Evolutionary conservation across 2,113 vertebrate genomes (phyloP).

Genomic region (Struthidea cinerea): DNA sequence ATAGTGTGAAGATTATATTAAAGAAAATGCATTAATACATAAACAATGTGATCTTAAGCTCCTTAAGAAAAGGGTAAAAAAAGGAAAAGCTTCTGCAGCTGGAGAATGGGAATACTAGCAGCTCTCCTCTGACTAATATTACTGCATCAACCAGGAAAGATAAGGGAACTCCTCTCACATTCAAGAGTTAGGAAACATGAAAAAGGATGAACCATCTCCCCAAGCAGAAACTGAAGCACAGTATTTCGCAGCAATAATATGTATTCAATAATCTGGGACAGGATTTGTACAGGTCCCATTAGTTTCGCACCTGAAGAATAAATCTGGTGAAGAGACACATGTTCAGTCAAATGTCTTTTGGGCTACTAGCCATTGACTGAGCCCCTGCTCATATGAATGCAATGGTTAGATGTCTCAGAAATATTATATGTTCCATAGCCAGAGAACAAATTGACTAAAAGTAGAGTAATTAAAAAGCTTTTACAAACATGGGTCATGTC

Average conservation of each 20-base stretch:
- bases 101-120: background rate
- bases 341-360: background rate
- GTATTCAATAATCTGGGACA: background rate
- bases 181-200: background rate
- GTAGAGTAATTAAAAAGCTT: background rate
- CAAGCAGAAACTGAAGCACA: background rate
- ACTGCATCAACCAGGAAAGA: background rate
- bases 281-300: background rate
- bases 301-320: background rate
- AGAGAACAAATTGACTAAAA: background rate
- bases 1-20: background rate
- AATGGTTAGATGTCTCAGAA: background rate
- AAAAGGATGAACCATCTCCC: background rate
- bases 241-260: background rate
- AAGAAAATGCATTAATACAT: background rate
- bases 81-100: background rate
- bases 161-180: background rate
- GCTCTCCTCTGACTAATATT: background rate
- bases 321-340: accelerated
- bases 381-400: background rate
- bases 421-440: accelerated
- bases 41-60: background rate
- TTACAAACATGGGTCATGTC: background rate
- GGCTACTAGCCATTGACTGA: background rate
- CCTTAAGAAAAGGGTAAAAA: background rate